These are phyloP conservation scores for Campylomormyrus tamandua DNA, from an alignment of 2,113 vertebrate species.

Conservation along the genomic window DNA sequence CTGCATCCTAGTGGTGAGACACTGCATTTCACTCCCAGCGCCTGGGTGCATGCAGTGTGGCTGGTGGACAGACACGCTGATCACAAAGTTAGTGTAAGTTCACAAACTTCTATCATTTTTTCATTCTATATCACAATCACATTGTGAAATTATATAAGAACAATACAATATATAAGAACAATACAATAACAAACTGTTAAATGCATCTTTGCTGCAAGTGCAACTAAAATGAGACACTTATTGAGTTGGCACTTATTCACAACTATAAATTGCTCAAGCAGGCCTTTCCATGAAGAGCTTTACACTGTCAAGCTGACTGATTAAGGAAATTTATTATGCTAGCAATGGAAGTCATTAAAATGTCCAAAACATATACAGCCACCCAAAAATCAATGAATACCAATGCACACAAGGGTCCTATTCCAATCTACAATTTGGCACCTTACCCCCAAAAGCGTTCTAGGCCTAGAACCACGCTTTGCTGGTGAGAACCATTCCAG, in stretches of 20 bases:
- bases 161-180: background rate
- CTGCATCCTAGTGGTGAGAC: background rate
- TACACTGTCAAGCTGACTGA: background rate
- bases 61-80: conserved; percentile 9
- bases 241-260: background rate
- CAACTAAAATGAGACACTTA: background rate
- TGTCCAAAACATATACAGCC: background rate
- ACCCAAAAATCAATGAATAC: background rate
- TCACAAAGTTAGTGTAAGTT: conserved; percentile 16
- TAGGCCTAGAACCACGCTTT: background rate
- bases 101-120: background rate
- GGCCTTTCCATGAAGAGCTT: background rate
- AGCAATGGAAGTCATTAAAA: background rate
- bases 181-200: background rate
- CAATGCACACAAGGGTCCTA: background rate
- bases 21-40: background rate
- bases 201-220: background rate
- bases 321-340: background rate
- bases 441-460: background rate
- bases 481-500: conserved; percentile 1
- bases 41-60: background rate
- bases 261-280: background rate
- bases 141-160: background rate
- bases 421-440: background rate
- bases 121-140: background rate